Evolutionary conservation across 2,113 vertebrate genomes (phyloP).

Genomic region (Cygnus buccinator): DNA sequence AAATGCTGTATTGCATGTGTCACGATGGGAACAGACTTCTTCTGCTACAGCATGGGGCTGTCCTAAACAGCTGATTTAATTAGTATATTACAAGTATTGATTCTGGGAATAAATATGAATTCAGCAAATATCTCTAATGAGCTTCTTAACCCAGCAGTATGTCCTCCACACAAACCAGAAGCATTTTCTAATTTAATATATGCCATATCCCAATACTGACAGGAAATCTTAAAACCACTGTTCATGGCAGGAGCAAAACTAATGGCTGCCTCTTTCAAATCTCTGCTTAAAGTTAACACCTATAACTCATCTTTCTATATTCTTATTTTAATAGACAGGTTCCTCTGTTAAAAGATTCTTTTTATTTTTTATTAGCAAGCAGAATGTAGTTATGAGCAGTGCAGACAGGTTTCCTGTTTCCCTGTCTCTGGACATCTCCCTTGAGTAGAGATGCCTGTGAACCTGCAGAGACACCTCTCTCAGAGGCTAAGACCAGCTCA

Average conservation of each 20-base stretch:
- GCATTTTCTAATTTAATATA: constrained; percentile 30
- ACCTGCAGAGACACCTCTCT: background rate
- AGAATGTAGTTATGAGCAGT: background rate
- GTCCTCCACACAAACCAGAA: constrained; percentile 18
- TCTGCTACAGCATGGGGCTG: constrained; percentile 41
- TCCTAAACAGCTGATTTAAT: constrained; percentile 64
- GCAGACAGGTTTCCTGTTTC: background rate
- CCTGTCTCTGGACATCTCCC: background rate
- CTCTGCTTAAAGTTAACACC: background rate
- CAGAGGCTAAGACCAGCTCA: background rate
- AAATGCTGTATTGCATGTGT: constrained; percentile 42
- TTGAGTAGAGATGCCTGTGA: background rate
- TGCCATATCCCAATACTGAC: background rate
- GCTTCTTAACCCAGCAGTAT: constrained; percentile 39
- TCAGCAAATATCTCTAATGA: constrained; percentile 58
- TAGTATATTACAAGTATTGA: constrained; percentile 56
- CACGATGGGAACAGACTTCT: background rate
- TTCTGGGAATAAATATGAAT: constrained; percentile 58
- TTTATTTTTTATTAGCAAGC: background rate
- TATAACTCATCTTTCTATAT: background rate
- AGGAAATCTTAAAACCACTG: constrained; percentile 18
- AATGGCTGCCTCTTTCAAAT: background rate
- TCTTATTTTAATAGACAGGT: background rate
- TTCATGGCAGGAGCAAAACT: background rate
- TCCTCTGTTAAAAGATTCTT: background rate